These are phyloP conservation scores for Schlechtendalia chinensis DNA, from an alignment of 1,140 invertebrate species.

Conservation along the genomic window DNA sequence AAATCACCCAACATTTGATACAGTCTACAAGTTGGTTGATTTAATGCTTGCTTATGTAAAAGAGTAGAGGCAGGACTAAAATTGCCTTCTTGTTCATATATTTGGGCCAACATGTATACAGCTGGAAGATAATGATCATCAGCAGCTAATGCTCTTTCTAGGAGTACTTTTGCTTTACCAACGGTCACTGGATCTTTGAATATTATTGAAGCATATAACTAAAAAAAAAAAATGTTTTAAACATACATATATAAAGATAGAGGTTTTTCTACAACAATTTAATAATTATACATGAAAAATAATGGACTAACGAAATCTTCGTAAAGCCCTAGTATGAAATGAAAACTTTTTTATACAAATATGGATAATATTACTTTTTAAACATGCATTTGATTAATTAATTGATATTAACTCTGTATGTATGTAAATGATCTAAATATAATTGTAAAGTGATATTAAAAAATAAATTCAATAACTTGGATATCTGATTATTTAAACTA, in stretches of 20 bases:
- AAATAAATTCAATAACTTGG: no score
- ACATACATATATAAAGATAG: neutral
- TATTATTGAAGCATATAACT: constrained; percentile 70
- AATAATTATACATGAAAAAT: neutral
- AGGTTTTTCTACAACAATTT: neutral
- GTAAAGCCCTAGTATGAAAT: neutral
- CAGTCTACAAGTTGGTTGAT: constrained; percentile 65
- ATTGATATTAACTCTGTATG: no score
- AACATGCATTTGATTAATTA: neutral
- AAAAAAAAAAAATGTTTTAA: constrained; percentile 53
- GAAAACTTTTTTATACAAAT: neutral
- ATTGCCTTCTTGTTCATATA: constrained; percentile 63
- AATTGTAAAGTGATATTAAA: neutral
- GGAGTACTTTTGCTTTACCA: constrained; percentile 65
- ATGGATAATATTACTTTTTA: neutral
- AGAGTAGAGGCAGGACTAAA: constrained; percentile 63
- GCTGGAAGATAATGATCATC: constrained; percentile 68
- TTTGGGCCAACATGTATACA: constrained; percentile 68
- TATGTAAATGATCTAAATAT: neutral
- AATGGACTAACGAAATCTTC: neutral
- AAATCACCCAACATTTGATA: constrained; percentile 73
- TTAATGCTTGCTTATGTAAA: constrained; percentile 64
- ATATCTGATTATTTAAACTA: neutral
- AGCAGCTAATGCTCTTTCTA: constrained; percentile 69
- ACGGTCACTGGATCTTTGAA: constrained; percentile 68